A percentile compares a stretch with the other conserved stretches of the same genome.
Evolutionary conservation across 2,113 vertebrate species (phyloP).

Genomic region (Prochilodus magdalenae): DNA sequence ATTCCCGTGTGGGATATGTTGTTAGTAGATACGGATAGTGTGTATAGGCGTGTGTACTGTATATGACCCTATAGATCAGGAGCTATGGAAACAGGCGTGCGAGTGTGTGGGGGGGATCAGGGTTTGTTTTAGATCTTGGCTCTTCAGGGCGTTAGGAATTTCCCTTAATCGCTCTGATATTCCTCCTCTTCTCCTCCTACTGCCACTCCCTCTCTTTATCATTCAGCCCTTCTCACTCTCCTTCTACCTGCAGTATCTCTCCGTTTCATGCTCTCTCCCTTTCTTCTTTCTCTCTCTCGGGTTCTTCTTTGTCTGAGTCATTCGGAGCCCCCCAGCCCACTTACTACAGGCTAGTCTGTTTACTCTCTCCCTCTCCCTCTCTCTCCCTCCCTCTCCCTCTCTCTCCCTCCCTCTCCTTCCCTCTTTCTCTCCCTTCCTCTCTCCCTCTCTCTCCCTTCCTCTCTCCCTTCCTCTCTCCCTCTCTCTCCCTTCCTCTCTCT

Average conservation of each 20-base stretch:
- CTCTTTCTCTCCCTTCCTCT: no score
- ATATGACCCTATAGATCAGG: no score
- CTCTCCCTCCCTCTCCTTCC: no score
- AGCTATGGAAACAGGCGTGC: background rate
- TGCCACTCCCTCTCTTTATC: background rate
- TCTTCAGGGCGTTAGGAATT: conserved; percentile 55
- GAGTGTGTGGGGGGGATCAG: conserved; percentile 36
- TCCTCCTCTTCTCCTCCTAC: conserved; percentile 5
- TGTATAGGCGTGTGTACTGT: no score
- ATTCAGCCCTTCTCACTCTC: conserved; percentile 14
- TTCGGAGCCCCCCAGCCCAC: background rate
- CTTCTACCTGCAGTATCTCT: background rate
- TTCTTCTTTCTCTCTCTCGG: no score
- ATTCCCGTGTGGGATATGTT: no score
- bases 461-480: no score
- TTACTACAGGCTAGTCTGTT: background rate
- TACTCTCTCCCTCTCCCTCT: conserved; percentile 19
- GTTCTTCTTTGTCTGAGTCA: conserved; percentile 26
- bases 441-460: no score
- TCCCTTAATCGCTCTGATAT: conserved; percentile 50
- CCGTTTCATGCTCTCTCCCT: background rate
- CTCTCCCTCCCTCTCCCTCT: no score
- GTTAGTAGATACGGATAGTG: no score
- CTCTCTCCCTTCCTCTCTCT: no score
- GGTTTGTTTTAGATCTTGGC: conserved; percentile 48